These are phyloP conservation scores for Phalera bucephala DNA, from an alignment of 2,888 invertebrate species.

Conservation along the genomic window DNA sequence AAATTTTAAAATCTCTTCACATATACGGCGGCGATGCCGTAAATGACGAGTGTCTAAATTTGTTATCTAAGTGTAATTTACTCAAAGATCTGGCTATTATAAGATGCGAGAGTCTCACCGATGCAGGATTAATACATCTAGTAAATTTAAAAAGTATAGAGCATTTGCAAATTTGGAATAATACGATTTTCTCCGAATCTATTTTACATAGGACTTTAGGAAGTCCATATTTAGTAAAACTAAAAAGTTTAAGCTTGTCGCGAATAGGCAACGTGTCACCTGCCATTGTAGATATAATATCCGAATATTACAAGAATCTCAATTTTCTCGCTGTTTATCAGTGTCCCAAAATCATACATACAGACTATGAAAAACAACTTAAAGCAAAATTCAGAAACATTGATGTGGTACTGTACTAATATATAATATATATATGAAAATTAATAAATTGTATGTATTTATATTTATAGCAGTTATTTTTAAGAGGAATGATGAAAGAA, in stretches of 20 bases:
- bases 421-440: background rate
- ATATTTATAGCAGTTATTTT: background rate
- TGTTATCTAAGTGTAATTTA: slow-evolving; percentile 57
- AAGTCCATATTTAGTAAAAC: slow-evolving; percentile 47
- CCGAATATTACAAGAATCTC: slow-evolving; percentile 65
- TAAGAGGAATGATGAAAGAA: slow-evolving; percentile 12
- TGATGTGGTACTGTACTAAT: slow-evolving; percentile 66
- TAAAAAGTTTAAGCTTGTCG: slow-evolving; percentile 69
- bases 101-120: slow-evolving; percentile 67
- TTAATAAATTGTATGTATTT: background rate
- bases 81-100: slow-evolving; percentile 66
- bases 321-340: slow-evolving; percentile 72
- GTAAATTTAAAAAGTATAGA: slow-evolving; percentile 48
- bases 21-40: slow-evolving; percentile 65
- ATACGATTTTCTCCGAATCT: slow-evolving; percentile 58
- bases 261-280: slow-evolving; percentile 65
- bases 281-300: slow-evolving; percentile 63
- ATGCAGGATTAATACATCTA: slow-evolving; percentile 55
- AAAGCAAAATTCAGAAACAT: slow-evolving; percentile 71
- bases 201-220: slow-evolving; percentile 54
- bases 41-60: slow-evolving; percentile 56
- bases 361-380: slow-evolving; percentile 68
- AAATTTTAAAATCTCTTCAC: slow-evolving; percentile 55
- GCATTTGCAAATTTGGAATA: slow-evolving; percentile 74
- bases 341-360: slow-evolving; percentile 65